Evolutionary conservation across 1,140 invertebrate species (phyloP), one percentile per base, ranked within the genome.

Genomic region (Penaeus japonicus): DNA sequence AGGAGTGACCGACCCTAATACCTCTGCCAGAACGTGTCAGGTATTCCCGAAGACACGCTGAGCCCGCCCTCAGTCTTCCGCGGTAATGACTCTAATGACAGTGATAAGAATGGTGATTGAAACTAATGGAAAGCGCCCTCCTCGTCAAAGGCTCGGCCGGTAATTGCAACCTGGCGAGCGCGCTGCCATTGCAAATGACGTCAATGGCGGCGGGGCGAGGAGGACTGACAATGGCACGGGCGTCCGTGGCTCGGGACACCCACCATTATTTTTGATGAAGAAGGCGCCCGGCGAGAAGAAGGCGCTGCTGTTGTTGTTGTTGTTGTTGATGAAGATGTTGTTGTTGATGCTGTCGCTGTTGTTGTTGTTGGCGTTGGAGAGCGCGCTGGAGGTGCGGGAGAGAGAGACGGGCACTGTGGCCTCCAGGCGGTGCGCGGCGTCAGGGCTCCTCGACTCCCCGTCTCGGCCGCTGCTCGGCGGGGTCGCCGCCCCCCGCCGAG

Each of bases 371-470:
- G 17, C 85, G 91, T 30, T 57, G 90, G 27, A 84, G 87, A 92
- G 92, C 53, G 86, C 75, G 24, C 80, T 78, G 30, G 84, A 80
- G n/a, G 55, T 55, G 77, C 55, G 83, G 55, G 92, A 30, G 92
- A 92, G 90, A 92, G 93, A 80, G 92, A 91, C 30, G 70, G 86
- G 54, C 17, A 87, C 30, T 90, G 83, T 65, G 57, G 54, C 59
- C 47, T 32, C 54, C 75, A 65, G 35, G 65, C 62, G 59, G 65
- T 70, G 32, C 59, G 55, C 18, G 47, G 77, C 77, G 62, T 84
- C 70, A 32, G 81, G 77, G 84, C 87, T 89, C 91, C 91, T 91
- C 91, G 92, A 83, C 92, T 92, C 54, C 92, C 91, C 73, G 32
- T 89, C 85, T 47, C 90, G 89, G 83, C 77, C 59, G 85, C 84